Percentiles rank a stretch among this genome's conserved stretches.
These are phyloP conservation scores for Arctia plantaginis DNA, from an alignment of 2,888 invertebrate species.

Conservation along the genomic window DNA sequence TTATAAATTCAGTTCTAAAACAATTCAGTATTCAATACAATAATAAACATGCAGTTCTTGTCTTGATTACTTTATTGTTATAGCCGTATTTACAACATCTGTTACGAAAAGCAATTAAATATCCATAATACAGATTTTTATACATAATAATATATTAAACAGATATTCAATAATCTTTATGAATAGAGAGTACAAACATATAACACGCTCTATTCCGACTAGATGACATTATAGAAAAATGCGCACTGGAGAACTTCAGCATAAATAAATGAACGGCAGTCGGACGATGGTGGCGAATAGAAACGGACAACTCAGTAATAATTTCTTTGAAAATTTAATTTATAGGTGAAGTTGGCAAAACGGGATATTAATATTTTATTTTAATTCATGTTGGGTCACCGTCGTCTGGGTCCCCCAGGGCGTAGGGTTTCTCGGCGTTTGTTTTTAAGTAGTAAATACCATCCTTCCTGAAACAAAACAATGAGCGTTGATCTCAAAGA, in stretches of 20 bases:
- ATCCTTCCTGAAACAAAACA: conserved; percentile 83
- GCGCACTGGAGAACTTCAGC: conserved; percentile 16
- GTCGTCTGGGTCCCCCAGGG: conserved; percentile 70
- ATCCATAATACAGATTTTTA: not conserved
- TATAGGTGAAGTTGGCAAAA: conserved; percentile 71
- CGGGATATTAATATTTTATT: conserved; percentile 67
- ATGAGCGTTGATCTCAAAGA: conserved; percentile 67
- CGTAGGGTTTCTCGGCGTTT: conserved; percentile 83
- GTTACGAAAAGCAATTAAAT: not conserved
- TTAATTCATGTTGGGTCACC: conserved; percentile 53
- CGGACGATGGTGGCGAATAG: conserved; percentile 50
- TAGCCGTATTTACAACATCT: no score
- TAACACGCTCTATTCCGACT: not conserved
- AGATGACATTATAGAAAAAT: conserved; percentile 29
- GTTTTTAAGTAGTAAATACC: conserved; percentile 86
- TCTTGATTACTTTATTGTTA: no score
- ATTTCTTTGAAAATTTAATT: conserved; percentile 72
- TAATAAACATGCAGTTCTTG: no score
- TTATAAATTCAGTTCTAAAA: no score
- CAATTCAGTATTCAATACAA: no score
- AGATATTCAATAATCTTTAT: not conserved
- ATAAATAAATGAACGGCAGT: conserved; percentile 47
- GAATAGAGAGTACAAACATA: not conserved
- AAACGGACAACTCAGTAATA: conserved; percentile 58
- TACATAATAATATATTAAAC: not conserved